Evolutionary conservation across 2,888 invertebrate genomes (phyloP).

Genomic region (Drosophila kambysellisi): DNA sequence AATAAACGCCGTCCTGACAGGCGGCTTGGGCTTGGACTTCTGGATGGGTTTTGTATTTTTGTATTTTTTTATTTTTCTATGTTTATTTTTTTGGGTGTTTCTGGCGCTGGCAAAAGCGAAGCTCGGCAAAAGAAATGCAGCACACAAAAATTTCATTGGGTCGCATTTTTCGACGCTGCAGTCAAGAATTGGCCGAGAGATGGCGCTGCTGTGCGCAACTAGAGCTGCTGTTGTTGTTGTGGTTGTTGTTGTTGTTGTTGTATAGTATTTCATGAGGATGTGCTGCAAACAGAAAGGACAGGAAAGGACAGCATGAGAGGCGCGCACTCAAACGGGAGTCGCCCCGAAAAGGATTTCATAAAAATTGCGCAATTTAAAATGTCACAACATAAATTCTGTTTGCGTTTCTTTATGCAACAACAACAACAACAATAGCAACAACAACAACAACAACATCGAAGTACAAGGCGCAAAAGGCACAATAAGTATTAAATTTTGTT

Average conservation of each 20-base stretch:
- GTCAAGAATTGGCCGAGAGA: slow-evolving; percentile 68
- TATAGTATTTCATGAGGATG: slow-evolving; percentile 62
- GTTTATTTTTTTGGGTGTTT: not conserved
- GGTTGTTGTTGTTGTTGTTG: slow-evolving; percentile 15
- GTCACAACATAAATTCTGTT: slow-evolving; percentile 85
- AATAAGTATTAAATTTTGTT: slow-evolving; percentile 80
- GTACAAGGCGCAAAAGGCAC: slow-evolving; percentile 54
- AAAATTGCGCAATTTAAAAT: slow-evolving; percentile 85
- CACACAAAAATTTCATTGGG: slow-evolving; percentile 72
- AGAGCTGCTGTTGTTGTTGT: slow-evolving; percentile 12
- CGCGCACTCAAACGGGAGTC: slow-evolving; percentile 64
- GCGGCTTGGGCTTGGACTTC: slow-evolving; percentile 58
- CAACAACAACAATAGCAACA: slow-evolving; percentile 44
- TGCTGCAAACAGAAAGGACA: slow-evolving; percentile 39
- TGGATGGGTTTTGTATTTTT: slow-evolving; percentile 4
- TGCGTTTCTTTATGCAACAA: slow-evolving; percentile 79
- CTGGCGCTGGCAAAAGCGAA: slow-evolving; percentile 18
- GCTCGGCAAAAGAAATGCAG: slow-evolving; percentile 50
- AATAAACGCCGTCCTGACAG: slow-evolving; percentile 82
- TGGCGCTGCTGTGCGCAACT: slow-evolving; percentile 45
- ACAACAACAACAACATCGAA: slow-evolving; percentile 26
- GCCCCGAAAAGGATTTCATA: slow-evolving; percentile 83
- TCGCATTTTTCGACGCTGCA: slow-evolving; percentile 58
- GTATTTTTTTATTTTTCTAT: not conserved
- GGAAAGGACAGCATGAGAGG: slow-evolving; percentile 27